Base-by-base conservation (phyloP, 2,797 vertebrate genomes). In the Trachops cirrhosus region DNA sequence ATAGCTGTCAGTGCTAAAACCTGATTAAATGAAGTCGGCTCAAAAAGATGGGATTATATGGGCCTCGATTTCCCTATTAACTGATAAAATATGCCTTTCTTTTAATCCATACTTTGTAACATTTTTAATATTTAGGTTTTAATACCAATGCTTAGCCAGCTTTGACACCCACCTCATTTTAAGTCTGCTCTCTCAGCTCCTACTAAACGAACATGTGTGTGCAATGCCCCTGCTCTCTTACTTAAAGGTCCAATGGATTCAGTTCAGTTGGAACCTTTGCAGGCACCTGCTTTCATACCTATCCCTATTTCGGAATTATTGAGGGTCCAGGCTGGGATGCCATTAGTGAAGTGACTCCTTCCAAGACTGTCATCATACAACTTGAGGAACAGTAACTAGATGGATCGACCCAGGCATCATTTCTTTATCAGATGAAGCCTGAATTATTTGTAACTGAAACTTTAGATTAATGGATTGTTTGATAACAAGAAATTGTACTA, bases 1-100 rank as follows among this genome's bases (percentile, higher is more conserved):
- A 94, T 48, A 93, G 68, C 54, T 92, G 57, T 73, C 79, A 87
- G n/a, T 82, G 37, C 79, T 90, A 79, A 96, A 95, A 68, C 21
- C 29, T 79, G 67, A 95, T 91, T 95, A 96, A 93, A 93, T 71
- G 34, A 80, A 95, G 34, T 68, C 32, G 39, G 48, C 26, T 62
- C 12, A 78, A 91, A 94, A 94, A 64, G n/a, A 93, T 85, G 46
- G 24, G 37, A 54, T 79, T 85, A 70, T 9, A 41, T n/a, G 37
- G 24, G 37, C 39, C 22, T 84, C 50, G 32, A 19, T 15, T 89
- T 96, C 64, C 48, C 57, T 71, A 22, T 2, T 37, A 37, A 50
- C 41, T 70, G 57, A 77, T 83, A 73, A 92, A 84, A 86, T 73
- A 70, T 22, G 11, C 18, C 29, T 26, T 93, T 84, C 52, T 67